Conservation (phyloP, 2,888 invertebrate genomes). For the Minunthozetes semirufus region DNA sequence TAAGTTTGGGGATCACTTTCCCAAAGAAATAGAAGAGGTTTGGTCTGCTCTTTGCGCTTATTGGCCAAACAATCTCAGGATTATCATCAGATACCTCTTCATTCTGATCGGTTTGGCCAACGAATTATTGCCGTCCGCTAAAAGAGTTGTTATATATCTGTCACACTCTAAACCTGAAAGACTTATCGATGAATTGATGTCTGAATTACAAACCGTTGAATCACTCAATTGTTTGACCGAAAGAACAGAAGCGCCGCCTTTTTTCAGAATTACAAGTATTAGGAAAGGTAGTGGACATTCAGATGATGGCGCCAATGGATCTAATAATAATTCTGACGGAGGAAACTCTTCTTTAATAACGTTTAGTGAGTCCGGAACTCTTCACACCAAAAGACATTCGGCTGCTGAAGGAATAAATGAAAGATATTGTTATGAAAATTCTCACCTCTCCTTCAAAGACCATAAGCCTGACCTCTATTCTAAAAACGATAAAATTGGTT, state of each 20-base stretch:
- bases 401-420: constrained; percentile 3
- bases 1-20: constrained; percentile 93
- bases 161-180: constrained; percentile 85
- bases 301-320: constrained; percentile 48
- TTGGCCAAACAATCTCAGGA: constrained; percentile 95
- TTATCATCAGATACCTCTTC: constrained; percentile 89
- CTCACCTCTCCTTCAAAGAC: neutral
- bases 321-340: constrained; percentile 50
- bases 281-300: constrained; percentile 58
- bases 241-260: constrained; percentile 94
- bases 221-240: constrained; percentile 92
- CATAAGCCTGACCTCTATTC: neutral
- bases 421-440: constrained; percentile 1
- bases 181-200: constrained; percentile 92
- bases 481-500: neutral
- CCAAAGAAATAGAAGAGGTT: constrained; percentile 87
- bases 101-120: constrained; percentile 96
- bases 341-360: constrained; percentile 38
- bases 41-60: constrained; percentile 93
- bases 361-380: constrained; percentile 61
- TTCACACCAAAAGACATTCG: constrained; percentile 81
- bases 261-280: constrained; percentile 72
- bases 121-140: constrained; percentile 84
- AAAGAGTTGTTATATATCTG: constrained; percentile 85
- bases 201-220: constrained; percentile 92